Percentiles rank a stretch among this genome's conserved stretches.
Evolutionary conservation across 1,140 invertebrate genomes (phyloP).

Genomic region (Solenopsis fugax): DNA sequence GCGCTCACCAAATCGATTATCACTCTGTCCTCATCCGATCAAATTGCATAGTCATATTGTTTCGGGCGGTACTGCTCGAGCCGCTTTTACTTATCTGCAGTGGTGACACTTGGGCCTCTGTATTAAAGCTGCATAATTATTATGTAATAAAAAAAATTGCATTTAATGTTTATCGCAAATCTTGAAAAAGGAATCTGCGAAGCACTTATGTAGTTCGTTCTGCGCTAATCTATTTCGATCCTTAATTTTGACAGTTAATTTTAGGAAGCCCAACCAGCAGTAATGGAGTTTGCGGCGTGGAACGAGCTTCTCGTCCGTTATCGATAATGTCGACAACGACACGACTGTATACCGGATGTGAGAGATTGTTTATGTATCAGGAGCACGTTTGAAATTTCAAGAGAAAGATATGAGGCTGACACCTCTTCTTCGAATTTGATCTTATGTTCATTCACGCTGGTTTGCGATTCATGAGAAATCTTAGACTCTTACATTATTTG

Average conservation of each 20-base stretch:
- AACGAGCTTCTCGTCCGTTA: conserved; percentile 74
- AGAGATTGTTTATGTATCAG: conserved; percentile 66
- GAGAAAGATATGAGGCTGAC: conserved; percentile 23
- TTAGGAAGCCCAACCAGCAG: conserved; percentile 71
- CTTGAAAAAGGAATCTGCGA: conserved; percentile 38
- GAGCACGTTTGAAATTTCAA: conserved; percentile 69
- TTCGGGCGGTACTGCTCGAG: background rate
- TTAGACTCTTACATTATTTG: background rate
- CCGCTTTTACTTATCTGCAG: background rate
- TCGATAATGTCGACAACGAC: conserved; percentile 72
- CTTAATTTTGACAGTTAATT: conserved; percentile 79
- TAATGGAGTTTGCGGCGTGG: conserved; percentile 74
- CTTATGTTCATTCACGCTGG: background rate
- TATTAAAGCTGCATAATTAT: conserved; percentile 36
- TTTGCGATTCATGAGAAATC: background rate
- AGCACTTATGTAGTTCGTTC: conserved; percentile 46
- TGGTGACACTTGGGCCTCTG: background rate
- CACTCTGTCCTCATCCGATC: background rate
- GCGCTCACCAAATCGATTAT: conserved; percentile 20
- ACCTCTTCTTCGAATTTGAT: conserved; percentile 32
- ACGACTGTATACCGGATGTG: conserved; percentile 60
- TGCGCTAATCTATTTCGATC: conserved; percentile 76
- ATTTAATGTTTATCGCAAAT: conserved; percentile 43
- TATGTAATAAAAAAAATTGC: conserved; percentile 31
- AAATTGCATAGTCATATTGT: conserved; percentile 7